Percentiles rank a stretch among this genome's conserved stretches.
These are phyloP conservation scores for Scarus forsteni DNA, from an alignment of 2,797 vertebrate genomes.

Conservation along the genomic window DNA sequence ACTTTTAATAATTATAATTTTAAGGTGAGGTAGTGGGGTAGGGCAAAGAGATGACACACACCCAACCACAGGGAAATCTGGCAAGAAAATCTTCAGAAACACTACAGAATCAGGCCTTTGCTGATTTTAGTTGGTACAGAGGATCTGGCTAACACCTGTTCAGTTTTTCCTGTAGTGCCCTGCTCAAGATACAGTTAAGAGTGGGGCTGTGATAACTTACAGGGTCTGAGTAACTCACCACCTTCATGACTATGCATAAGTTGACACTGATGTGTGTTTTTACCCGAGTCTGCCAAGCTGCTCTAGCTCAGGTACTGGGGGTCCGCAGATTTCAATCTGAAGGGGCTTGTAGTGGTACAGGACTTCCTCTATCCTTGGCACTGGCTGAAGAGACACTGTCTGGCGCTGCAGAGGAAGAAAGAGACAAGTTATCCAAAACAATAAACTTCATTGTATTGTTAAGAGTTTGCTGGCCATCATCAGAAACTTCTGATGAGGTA, in stretches of 20 bases:
- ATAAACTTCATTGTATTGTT: constrained; percentile 48
- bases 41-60: no score
- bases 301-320: constrained; percentile 90
- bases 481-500: constrained; percentile 22
- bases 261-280: constrained; percentile 49
- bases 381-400: constrained; percentile 90
- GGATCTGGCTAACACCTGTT: no score
- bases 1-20: no score
- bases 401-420: constrained; percentile 84
- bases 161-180: no score
- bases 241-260: neutral
- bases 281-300: constrained; percentile 91
- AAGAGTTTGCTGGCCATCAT: constrained; percentile 6
- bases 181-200: no score
- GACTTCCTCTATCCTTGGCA: constrained; percentile 88
- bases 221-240: no score
- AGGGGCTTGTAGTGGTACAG: constrained; percentile 91
- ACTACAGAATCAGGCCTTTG: no score
- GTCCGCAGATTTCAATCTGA: constrained; percentile 89
- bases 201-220: no score
- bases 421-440: constrained; percentile 33
- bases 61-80: no score
- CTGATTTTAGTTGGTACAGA: no score
- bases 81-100: no score
- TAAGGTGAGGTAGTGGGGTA: no score